These are phyloP conservation scores for Labeo rohita DNA, from an alignment of 2,113 vertebrate species.

Conservation along the genomic window DNA sequence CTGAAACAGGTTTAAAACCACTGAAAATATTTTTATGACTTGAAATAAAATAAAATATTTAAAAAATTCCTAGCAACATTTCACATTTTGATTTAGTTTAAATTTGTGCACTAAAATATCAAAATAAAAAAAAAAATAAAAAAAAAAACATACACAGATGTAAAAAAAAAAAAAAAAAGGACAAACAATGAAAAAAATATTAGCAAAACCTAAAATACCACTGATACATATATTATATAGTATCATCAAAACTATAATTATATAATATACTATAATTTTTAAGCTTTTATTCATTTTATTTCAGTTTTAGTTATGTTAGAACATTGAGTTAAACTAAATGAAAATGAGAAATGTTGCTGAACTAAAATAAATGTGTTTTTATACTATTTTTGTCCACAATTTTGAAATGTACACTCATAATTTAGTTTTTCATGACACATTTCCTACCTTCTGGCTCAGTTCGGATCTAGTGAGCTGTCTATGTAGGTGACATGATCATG, in stretches of 20 bases:
- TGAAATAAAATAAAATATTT: background rate
- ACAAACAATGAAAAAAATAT: too few species aligned
- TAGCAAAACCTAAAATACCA: background rate
- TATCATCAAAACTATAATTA: too few species aligned
- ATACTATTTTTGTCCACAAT: too few species aligned
- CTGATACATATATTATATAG: background rate
- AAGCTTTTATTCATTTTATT: too few species aligned
- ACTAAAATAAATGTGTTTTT: too few species aligned
- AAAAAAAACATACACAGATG: background rate
- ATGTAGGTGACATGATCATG: background rate
- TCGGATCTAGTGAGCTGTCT: too few species aligned
- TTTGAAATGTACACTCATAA: background rate
- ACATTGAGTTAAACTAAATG: too few species aligned
- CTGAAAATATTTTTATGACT: background rate
- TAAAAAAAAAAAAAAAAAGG: too few species aligned
- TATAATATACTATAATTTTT: too few species aligned
- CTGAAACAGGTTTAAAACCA: too few species aligned
- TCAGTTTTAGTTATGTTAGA: too few species aligned
- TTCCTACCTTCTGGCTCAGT: background rate
- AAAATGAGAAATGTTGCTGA: too few species aligned
- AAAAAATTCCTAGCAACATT: background rate
- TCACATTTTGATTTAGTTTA: background rate
- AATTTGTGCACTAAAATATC: background rate
- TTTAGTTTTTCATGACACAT: background rate
- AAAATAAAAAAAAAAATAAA: background rate